Evolutionary conservation across 2,113 vertebrate species (phyloP), one percentile per base, ranked within the genome.

Genomic region (Chauna torquata): DNA sequence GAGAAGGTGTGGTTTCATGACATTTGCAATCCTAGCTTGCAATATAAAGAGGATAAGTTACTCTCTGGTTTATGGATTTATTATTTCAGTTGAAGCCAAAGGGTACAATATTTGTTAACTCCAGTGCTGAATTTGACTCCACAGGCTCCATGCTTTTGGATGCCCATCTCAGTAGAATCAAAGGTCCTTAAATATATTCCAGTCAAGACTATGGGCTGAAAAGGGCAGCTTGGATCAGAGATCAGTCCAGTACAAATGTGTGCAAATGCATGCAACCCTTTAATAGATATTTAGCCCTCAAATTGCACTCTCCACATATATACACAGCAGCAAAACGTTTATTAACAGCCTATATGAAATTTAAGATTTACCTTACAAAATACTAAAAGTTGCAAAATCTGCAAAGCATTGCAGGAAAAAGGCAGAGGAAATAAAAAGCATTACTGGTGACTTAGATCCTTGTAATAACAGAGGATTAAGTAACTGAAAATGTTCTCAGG

Each of bases 301-400:
- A 65, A 65, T 85, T 82, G 20, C 40, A 30, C 66, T 84, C 69
- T 86, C 27, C 64, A 32, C 15, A 59, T 38, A 77, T 79, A 82
- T 74, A 32, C 47, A 76, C 27, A 75, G 57, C 30, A 85, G 79
- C 64, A 69, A 74, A 94, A 78, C 25, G 22, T 96, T 96, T 96
- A 87, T 25, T 87, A 95, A 97, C 44, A 85, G 57, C 24, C 40
- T 91, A 27, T 72, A 71, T 57, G 91, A 95, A 91, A 96, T 91
- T 82, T 90, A 93, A 12, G 16, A 85, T 72, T 66, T 80, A 82
- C 82, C 85, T 97, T 96, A 90, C 95, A 91, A 97, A 97, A 96
- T 54, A 62, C 49, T 90, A 15, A 11, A 89, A 80, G 90, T 97
- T 97, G 87, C 95, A 95, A 96, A 97, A 96, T 80, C 90, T 54